A percentile compares a stretch with the other conserved stretches of the same genome.
These are phyloP conservation scores for Lasaia peninsularis DNA, from an alignment of 1,140 invertebrate genomes.

Conservation along the genomic window DNA sequence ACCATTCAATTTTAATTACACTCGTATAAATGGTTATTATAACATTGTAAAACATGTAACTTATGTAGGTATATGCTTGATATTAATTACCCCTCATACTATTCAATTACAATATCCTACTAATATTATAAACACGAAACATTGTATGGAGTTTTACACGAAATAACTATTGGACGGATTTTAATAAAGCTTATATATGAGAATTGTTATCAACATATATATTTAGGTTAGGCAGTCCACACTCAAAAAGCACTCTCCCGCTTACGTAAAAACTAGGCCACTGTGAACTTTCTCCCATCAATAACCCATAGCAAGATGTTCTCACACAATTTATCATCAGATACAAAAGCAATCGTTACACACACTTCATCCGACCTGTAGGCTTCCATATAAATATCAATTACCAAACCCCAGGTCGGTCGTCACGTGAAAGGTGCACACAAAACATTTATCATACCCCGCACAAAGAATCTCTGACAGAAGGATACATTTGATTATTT, in stretches of 20 bases:
- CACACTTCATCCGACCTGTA: neutral
- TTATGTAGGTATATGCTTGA: too few relatives aligned
- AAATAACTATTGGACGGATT: too few relatives aligned
- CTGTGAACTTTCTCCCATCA: neutral
- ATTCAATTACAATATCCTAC: too few relatives aligned
- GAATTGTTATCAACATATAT: too few relatives aligned
- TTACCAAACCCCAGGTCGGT: neutral
- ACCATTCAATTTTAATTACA: too few relatives aligned
- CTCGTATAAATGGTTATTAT: too few relatives aligned
- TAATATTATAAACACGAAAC: too few relatives aligned
- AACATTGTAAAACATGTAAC: too few relatives aligned
- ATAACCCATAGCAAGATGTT: slow-evolving; percentile 3
- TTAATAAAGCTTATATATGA: too few relatives aligned
- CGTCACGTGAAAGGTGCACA: neutral
- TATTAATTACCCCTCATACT: too few relatives aligned
- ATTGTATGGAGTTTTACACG: too few relatives aligned
- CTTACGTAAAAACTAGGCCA: neutral
- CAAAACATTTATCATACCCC: slow-evolving; percentile 6
- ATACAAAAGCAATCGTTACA: slow-evolving; percentile 4
- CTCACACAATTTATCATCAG: neutral
- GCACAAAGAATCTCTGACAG: slow-evolving; percentile 6
- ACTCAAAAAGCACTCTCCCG: neutral
- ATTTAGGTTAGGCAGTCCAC: too few relatives aligned
- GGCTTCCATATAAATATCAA: slow-evolving; percentile 5
- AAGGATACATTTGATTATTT: slow-evolving; percentile 9